Evolutionary conservation across 2,113 vertebrate species (phyloP).

Genomic region (Columba janthina): DNA sequence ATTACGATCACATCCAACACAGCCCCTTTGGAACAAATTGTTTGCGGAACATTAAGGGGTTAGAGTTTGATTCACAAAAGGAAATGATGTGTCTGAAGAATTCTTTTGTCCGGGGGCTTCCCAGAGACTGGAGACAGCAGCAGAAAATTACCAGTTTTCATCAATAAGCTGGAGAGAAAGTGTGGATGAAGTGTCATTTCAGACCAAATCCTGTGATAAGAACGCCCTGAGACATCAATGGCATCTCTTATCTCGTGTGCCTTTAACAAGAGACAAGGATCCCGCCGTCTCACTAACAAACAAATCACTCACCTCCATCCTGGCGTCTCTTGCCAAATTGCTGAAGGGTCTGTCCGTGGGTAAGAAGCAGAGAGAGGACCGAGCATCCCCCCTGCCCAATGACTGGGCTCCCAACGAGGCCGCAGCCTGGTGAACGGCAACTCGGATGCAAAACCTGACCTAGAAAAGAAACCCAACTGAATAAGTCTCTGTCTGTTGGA

Average conservation of each 20-base stretch:
- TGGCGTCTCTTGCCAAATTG: neutral
- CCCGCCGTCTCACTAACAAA: neutral
- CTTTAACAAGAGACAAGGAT: neutral
- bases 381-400: too few relatives aligned
- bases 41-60: constrained; percentile 54
- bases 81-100: constrained; percentile 53
- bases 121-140: neutral
- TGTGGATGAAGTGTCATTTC: neutral
- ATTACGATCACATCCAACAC: constrained; percentile 66
- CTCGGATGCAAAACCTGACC: neutral
- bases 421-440: neutral
- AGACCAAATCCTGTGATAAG: neutral
- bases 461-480: neutral
- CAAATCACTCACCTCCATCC: neutral
- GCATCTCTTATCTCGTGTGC: neutral
- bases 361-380: neutral
- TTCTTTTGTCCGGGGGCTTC: constrained; percentile 41
- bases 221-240: neutral
- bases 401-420: neutral
- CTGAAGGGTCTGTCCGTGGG: neutral
- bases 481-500: neutral
- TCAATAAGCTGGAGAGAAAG: constrained; percentile 12
- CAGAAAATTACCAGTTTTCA: constrained; percentile 15
- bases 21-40: constrained; percentile 59
- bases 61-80: constrained; percentile 47